Percentiles rank a stretch among this genome's conserved stretches.
These are phyloP conservation scores for Cheirogaleus medius DNA, from an alignment of 2,113 vertebrate genomes.

Conservation along the genomic window DNA sequence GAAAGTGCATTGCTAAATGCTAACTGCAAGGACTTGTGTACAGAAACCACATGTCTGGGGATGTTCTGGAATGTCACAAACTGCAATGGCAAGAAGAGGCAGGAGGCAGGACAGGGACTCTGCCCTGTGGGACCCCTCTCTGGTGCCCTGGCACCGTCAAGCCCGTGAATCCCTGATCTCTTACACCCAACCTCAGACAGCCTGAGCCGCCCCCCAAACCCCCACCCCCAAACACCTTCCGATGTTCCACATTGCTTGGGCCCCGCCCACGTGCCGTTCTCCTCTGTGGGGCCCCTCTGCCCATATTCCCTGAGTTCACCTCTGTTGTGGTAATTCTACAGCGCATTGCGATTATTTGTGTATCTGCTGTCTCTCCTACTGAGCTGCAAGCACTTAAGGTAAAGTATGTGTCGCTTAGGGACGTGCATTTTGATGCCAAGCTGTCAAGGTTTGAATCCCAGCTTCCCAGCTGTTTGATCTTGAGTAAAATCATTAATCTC, in stretches of 20 bases:
- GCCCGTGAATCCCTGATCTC: fast-evolving
- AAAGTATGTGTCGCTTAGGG: not conserved
- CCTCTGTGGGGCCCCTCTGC: not conserved
- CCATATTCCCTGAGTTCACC: not conserved
- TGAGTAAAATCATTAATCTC: not conserved
- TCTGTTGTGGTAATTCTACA: not conserved
- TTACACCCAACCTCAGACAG: not conserved
- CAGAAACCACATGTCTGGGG: slow-evolving; percentile 59
- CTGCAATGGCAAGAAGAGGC: not conserved
- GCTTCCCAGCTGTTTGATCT: not conserved
- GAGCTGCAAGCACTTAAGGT: not conserved
- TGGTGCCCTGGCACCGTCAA: not conserved
- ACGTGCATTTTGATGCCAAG: not conserved
- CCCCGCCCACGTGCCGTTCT: not conserved
- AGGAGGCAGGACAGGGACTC: not conserved
- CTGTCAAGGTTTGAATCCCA: not conserved
- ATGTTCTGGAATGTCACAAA: slow-evolving; percentile 72
- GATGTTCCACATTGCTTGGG: not conserved
- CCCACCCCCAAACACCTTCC: not conserved
- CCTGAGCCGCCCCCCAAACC: too few relatives aligned
- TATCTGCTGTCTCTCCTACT: not conserved
- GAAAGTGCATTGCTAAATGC: slow-evolving; percentile 72
- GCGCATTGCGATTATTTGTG: fast-evolving
- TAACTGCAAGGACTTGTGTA: slow-evolving; percentile 75
- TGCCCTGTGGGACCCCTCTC: fast-evolving